phyloP scores from a whole-genome alignment of 2,113 vertebrate genomes.

The Rhombomys opimus region DNA sequence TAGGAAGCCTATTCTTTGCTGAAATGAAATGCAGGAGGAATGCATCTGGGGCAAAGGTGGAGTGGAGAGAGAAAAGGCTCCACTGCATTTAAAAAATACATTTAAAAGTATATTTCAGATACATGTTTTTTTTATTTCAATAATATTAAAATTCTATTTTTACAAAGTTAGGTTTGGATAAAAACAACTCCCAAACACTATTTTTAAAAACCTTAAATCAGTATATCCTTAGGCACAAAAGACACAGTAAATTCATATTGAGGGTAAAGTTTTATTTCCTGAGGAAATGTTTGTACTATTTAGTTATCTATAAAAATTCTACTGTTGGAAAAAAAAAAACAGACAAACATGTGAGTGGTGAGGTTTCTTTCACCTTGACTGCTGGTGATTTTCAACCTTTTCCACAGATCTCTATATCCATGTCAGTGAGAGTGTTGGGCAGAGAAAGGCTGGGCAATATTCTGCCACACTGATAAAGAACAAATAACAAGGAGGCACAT shows the following conservation, averaged over 20 bases:
- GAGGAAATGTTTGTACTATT: not conserved
- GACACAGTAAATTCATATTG: not conserved
- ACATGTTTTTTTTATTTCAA: not conserved
- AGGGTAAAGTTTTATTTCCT: not conserved
- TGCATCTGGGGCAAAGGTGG: too few species aligned
- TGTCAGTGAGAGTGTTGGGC: not conserved
- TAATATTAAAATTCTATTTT: slow-evolving; percentile 12
- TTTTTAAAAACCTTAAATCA: not conserved
- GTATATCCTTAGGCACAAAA: not conserved
- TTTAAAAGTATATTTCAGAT: not conserved
- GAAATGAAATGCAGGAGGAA: too few species aligned
- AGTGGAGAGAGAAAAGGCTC: too few species aligned
- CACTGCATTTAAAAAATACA: too few species aligned
- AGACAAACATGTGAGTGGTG: not conserved
- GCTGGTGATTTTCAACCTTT: not conserved
- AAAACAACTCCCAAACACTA: not conserved
- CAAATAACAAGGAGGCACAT: not conserved
- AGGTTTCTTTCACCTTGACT: not conserved
- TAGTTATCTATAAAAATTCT: not conserved
- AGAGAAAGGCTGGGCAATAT: not conserved
- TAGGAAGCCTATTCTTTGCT: too few species aligned
- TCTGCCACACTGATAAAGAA: not conserved
- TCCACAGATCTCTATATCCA: not conserved
- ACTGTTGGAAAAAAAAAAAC: not conserved
- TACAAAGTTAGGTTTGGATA: not conserved